Base-by-base conservation (phyloP, 2,888 invertebrate genomes). In the Eupithecia subfuscata region DNA sequence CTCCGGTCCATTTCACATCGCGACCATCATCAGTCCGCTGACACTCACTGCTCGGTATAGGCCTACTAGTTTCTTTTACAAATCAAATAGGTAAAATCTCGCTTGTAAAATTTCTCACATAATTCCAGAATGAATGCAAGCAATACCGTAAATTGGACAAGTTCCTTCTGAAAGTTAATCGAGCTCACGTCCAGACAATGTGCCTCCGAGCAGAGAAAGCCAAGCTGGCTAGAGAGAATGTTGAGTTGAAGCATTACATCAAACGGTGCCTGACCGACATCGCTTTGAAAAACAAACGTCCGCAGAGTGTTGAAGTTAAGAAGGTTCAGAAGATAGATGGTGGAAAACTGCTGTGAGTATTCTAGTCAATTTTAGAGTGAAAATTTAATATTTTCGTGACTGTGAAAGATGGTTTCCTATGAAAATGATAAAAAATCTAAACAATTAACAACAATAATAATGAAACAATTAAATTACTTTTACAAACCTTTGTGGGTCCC, bases 81-180 rank as follows among this genome's bases (percentile, higher is more conserved):
- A 25, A 25, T 8, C 12, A 25, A 30, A 14, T 12, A 60, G n/a
- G n/a, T 22, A 7, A 25, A 11, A 18, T 25, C 2, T 16, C 0
- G 1, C 52, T 14, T 52, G n/a, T 56, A 56, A 56, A 68, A 69
- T 69, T 37, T 9, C 60, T 56, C 22, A 22, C 22, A 12, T 4
- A 30, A 52, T 40, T 77, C 79, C 79, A 96, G 95, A 87, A 91
- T 25, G 93, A 91, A 83, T 94, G 95, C 79, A 95, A 93, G 68
- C 92, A 95, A 70, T 96, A 96, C 84, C 92, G 92, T 18, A 95
- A 96, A 86, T 91, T 97, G 93, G 96, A 97, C 79, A 96, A 96
- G 82, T 97, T 98, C 86, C 96, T 97, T 95, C 80, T 93, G 7
- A 95, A 95, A 89, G 84, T 90, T 22, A 95, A 95, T 85, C 85